Base-by-base conservation (phyloP, 2,888 invertebrate genomes). In the Lamproptera curius region DNA sequence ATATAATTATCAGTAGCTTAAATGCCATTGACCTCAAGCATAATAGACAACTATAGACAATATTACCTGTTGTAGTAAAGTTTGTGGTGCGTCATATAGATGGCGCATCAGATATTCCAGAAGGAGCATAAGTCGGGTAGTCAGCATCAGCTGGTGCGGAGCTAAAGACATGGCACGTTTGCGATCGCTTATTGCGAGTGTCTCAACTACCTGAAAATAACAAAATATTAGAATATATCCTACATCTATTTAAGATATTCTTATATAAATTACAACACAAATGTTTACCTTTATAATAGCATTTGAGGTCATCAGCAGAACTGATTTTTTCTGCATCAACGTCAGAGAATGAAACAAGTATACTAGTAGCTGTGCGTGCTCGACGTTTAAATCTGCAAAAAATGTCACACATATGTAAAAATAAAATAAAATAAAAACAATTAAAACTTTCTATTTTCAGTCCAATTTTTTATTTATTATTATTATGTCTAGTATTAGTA, bases 81-180 rank as follows among this genome's bases (percentile, higher is more conserved):
- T 91, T 14, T 95, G 92, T 0, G 97, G 97, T 0, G 97, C 96
- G 70, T 97, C 97, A 67, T 98, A 98, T 31, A 98, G 89, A 84
- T 97, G 96, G 70, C 96, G 94, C 93, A 98, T 95, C 55, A 98
- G 91, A 69, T 98, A 98, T 70, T 98, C 98, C 54, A 98, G 90
- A 13, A 98, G 88, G 20, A 98, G 89, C 61, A 98, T 86, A 42
- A 98, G 80, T 42, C 98, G 89, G 0, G 97, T 95, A 1, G 95
- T 88, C 68, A 96, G 90, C 69, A 97, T 90, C 31, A 97, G 89
- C 76, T 97, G 97, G 60, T 90, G 88, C 0, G 86, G 83, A 0
- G 76, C 76, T 37, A 86, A 57, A 39, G 51, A 65, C 69, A 70
- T 74, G 0, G 85, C 83, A 1, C 69, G 67, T 62, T 77, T 82